Evolutionary conservation across 1,140 invertebrate species (phyloP), one percentile per base, ranked within the genome.

Genomic region (Pollicipes pollicipes): DNA sequence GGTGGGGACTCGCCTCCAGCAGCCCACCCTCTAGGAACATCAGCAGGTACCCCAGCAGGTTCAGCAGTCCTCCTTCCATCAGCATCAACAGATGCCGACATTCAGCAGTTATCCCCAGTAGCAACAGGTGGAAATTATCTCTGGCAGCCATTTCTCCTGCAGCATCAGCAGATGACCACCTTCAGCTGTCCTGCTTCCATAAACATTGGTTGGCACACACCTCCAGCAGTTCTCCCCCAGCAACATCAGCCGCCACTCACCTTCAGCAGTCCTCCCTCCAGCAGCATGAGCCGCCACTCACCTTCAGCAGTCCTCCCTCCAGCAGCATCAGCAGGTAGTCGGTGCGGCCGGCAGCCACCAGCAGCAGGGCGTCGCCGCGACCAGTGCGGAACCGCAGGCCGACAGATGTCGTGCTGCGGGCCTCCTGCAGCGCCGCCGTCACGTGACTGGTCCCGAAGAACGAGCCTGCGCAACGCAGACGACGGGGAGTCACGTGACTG

Each of bases 381-480:
- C 80, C 77, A 16, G 84, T 84, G 76, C 90, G 85, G 82, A 98
- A 95, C 76, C 88, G 87, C 79, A 97, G 90, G 77, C 87, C 86
- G 75, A 97, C 87, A 78, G 94, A 88, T 68, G 91, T 95, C 28
- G 86, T 85, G 77, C 89, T 89, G 81, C 90, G 90, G 31, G 91
- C 90, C 81, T 97, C 93, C 83, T 95, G 88, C 66, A 96, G 85
- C 63, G 93, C 90, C 76, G 95, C 86, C 73, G 88, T 87, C 72
- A 97, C 88, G 80, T 91, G 92, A 80, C 93, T 96, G 75, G 90
- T 89, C 72, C 95, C 95, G 83, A 91, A 98, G 80, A 97, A 95
- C 21, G 94, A 97, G 68, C 92, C 94, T 97, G 85, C 73, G 89
- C 88, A 4, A 35, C 32, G 32, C 4, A 6, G 32, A 35, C 32